Base-by-base conservation (phyloP, 2,797 vertebrate genomes). In the Balearica regulorum region DNA sequence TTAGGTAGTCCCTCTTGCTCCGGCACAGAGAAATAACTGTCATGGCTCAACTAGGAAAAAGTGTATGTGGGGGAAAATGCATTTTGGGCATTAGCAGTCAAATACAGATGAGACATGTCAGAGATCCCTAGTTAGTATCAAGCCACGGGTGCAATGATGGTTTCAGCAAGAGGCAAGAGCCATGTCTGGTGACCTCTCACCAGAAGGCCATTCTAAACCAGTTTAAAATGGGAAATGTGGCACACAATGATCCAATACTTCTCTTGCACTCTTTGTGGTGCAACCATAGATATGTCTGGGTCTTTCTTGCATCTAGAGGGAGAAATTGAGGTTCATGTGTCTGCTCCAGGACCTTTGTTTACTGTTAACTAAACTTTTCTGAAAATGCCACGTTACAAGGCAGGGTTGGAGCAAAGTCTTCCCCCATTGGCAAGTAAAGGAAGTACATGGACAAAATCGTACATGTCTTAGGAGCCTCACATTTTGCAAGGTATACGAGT, bases 251-350 rank as follows among this genome's bases (percentile, higher is more conserved):
- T 16, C 8, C 25, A 25, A 57, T 20, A 51, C 0, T 62, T 14
- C 8, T 77, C n/a, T 68, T 58, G 3, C 4, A 10, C 11, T 46
- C 26, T 46, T 78, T 43, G 7, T 31, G 5, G 5, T 64, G 5
- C 11, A 70, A 31, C 6, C 0, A 0, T 41, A 58, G 9, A 2
- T n/a, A 12, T 6, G 2, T 26, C 29, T 69, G 13, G 5, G 12
- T 3, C 13, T 35, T 43, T 46, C 79, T 10, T 29, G 10, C 4
- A 48, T 10, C 14, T 35, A 71, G 10, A 75, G 11, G 6, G 20
- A 55, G 19, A 84, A 82, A 48, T 5, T 29, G 35, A 82, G 9
- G 2, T 51, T 60, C 13, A 12, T 7, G 1, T 25, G 5, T 26
- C 18, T 51, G 6, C 71, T 35, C 10, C 19, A 51, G 46, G 6